Conservation (phyloP, 2,797 vertebrate genomes). For the Xerus rutilus region DNA sequence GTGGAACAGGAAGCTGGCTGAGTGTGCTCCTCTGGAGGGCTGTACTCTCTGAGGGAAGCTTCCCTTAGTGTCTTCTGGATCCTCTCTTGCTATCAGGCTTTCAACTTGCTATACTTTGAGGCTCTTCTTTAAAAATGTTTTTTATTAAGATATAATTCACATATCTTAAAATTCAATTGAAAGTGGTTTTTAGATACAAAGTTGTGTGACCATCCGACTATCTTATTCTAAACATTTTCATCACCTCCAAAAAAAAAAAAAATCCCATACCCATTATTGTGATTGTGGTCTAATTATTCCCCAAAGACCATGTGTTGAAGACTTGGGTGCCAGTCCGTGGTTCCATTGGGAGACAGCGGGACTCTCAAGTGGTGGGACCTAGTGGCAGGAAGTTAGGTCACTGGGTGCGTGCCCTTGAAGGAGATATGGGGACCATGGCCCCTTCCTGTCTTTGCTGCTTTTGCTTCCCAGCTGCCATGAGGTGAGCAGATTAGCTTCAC, state of each 20-base stretch:
- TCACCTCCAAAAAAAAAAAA: not conserved
- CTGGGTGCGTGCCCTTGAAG: too few relatives aligned
- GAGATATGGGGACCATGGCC: too few relatives aligned
- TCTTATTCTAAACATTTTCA: slow-evolving; percentile 10
- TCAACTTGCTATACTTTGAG: too few relatives aligned
- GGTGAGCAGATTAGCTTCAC: too few relatives aligned
- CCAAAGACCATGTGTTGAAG: not conserved
- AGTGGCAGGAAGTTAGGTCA: too few relatives aligned
- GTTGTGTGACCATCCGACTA: not conserved
- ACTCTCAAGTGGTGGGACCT: too few relatives aligned
- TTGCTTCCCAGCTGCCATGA: too few relatives aligned
- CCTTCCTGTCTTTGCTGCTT: too few relatives aligned
- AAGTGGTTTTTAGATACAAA: not conserved
- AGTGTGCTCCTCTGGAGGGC: not conserved
- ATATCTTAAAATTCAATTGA: not conserved
- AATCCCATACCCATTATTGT: not conserved
- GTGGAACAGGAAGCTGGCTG: not conserved
- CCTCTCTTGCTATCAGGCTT: not conserved
- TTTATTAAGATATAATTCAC: not conserved
- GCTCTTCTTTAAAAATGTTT: not conserved
- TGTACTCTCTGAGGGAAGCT: not conserved
- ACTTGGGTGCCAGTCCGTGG: too few relatives aligned
- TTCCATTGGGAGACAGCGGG: too few relatives aligned
- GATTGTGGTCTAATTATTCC: not conserved
- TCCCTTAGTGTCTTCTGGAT: not conserved